A percentile compares a stretch with the other conserved stretches of the same genome.
These are phyloP conservation scores for Crocuta crocuta DNA, from an alignment of 2,113 vertebrate species.

Conservation along the genomic window DNA sequence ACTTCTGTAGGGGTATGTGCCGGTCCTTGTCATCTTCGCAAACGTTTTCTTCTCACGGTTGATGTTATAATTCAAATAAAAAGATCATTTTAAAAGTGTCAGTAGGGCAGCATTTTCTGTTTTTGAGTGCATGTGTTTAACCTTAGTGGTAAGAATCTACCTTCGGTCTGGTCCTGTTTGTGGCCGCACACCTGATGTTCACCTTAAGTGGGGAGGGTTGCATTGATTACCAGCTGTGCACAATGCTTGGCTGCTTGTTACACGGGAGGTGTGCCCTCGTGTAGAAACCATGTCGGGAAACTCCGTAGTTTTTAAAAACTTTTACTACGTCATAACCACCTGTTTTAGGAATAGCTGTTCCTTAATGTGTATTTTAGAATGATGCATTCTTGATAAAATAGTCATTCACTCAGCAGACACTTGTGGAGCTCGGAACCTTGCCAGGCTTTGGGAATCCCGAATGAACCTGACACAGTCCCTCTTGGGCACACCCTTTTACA, in stretches of 20 bases:
- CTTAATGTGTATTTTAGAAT: neutral
- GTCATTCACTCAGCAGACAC: neutral
- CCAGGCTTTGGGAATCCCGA: neutral
- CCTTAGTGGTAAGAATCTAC: neutral
- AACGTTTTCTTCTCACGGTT: neutral
- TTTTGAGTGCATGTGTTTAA: neutral
- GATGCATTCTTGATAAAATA: neutral
- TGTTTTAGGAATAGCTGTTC: neutral
- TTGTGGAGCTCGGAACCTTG: neutral
- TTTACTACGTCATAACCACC: neutral
- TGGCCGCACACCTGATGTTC: neutral
- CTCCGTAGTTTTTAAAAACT: neutral
- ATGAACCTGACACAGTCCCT: neutral
- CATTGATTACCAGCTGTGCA: neutral
- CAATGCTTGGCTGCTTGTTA: neutral
- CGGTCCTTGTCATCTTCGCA: neutral
- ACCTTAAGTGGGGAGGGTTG: too few species aligned
- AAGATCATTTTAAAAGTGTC: neutral
- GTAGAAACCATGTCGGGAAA: neutral
- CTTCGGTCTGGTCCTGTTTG: neutral
- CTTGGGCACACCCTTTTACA: neutral
- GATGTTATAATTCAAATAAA: neutral
- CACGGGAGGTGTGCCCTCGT: neutral
- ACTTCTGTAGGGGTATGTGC: neutral
- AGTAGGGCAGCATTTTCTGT: neutral